Base-by-base conservation (phyloP, 2,113 vertebrate genomes). In the Equus przewalskii region DNA sequence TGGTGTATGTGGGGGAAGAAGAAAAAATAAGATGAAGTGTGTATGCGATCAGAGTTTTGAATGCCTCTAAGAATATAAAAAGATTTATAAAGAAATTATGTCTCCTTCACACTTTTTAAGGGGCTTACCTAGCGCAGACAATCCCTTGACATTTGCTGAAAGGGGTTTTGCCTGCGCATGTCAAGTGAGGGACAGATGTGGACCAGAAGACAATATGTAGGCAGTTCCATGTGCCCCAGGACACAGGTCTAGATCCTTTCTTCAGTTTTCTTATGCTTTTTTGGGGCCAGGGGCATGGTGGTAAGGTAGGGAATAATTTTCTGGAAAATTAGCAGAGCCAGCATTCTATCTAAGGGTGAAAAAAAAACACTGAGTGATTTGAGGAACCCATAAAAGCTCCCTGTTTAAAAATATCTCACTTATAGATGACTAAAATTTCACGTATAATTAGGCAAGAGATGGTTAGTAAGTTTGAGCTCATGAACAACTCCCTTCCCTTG, bases 401-500 rank as follows among this genome's bases (percentile, higher is more conserved):
- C 8, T 87, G 26, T 90, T 51, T 51, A 60, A 65, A 78, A 65
- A 56, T 19, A 65, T 26, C 12, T 78, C 79, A 44, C 28, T 46
- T 87, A 78, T 7, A 62, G 19, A n/a, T 56, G 65, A 3, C 64
- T 60, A 30, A 65, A 65, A 85, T 96, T 85, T 92, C 36, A 70
- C 46, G 33, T 89, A 8, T 30, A 64, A 46, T 67, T 78, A 14
- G 13, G 5, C 15, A 65, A 80, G 13, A 15, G 30, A 33, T 24
- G 0, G 51, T 60, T 44, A 80, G 19, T 19, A 75, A 2, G 14
- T 75, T 80, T 85, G 49, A 46, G 19, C 60, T 89, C 36, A 79
- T 4, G 15, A 67, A 16, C 54, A 30, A 6, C 58, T 81, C 13
- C 36, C 19, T 70, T 64, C 33, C 28, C 18, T 16, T 33, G 46